These are phyloP conservation scores for Parambassis ranga DNA, from an alignment of 2,797 vertebrate genomes.

Conservation along the genomic window DNA sequence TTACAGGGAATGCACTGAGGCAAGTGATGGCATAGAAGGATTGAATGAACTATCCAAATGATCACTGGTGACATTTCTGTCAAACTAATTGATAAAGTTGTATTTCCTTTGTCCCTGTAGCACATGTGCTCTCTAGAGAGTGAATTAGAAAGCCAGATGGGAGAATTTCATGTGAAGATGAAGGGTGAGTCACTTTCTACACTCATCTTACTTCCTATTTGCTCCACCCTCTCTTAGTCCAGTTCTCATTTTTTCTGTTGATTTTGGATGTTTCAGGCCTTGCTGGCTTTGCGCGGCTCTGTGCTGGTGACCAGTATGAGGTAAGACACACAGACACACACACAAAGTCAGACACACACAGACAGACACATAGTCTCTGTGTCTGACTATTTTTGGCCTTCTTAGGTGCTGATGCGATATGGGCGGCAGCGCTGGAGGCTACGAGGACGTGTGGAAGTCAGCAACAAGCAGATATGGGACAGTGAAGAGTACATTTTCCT, in stretches of 20 bases:
- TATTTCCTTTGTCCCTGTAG: conserved; percentile 68
- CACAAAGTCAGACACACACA: not conserved
- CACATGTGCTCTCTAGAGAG: conserved; percentile 97
- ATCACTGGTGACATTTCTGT: not conserved
- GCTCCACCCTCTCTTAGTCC: not conserved
- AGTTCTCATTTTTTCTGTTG: conserved; percentile 39
- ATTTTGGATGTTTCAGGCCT: conserved; percentile 80
- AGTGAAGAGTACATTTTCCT: conserved; percentile 96
- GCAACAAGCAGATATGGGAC: conserved; percentile 98
- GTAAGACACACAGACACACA: conserved; percentile 71
- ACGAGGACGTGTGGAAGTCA: conserved; percentile 93
- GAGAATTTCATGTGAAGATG: conserved; percentile 98
- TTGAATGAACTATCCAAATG: not conserved
- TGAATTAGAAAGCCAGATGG: conserved; percentile 95
- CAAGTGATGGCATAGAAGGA: too few species aligned
- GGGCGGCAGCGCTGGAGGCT: conserved; percentile 97
- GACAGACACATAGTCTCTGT: not conserved
- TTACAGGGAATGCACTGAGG: conserved; percentile 96
- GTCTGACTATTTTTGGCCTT: not conserved
- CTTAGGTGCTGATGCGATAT: conserved; percentile 95
- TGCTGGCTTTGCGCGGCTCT: conserved; percentile 95
- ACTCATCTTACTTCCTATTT: conserved; percentile 25
- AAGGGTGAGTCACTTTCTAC: conserved; percentile 85
- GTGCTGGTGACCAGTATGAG: conserved; percentile 98
- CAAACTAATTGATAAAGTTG: not conserved